These are phyloP conservation scores for Ahaetulla prasina DNA, from an alignment of 2,113 vertebrate genomes.

Conservation along the genomic window DNA sequence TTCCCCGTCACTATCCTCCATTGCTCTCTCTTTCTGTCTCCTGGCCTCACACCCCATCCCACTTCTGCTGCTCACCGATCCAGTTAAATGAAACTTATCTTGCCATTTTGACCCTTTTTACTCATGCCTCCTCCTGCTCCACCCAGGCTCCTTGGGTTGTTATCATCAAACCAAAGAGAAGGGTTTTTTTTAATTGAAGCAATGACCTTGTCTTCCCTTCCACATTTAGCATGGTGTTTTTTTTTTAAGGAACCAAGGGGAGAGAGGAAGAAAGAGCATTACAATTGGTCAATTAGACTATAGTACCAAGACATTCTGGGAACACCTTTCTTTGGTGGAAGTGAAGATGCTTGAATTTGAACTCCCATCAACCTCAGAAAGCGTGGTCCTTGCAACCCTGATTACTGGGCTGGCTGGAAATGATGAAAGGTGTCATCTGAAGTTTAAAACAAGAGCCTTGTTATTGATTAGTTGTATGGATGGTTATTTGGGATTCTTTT, in stretches of 20 bases:
- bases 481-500: not conserved
- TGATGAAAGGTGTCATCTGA: not conserved
- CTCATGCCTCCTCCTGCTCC: not conserved
- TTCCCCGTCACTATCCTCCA: slow-evolving; percentile 10
- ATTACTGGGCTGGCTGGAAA: not conserved
- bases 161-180: not conserved
- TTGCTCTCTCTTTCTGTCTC: not conserved
- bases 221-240: not conserved
- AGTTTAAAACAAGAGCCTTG: not conserved
- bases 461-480: not conserved
- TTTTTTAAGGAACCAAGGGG: not conserved
- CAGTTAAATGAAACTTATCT: slow-evolving; percentile 19
- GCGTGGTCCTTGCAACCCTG: not conserved
- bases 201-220: slow-evolving; percentile 9
- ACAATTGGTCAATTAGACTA: not conserved
- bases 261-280: not conserved
- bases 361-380: not conserved
- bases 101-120: not conserved
- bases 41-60: not conserved
- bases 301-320: too few species aligned
- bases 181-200: not conserved
- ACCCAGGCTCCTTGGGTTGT: not conserved
- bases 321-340: not conserved
- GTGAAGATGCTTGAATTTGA: not conserved
- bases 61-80: not conserved